These are phyloP conservation scores for Papilio polytes DNA, from an alignment of 1,140 invertebrate genomes.

Conservation along the genomic window DNA sequence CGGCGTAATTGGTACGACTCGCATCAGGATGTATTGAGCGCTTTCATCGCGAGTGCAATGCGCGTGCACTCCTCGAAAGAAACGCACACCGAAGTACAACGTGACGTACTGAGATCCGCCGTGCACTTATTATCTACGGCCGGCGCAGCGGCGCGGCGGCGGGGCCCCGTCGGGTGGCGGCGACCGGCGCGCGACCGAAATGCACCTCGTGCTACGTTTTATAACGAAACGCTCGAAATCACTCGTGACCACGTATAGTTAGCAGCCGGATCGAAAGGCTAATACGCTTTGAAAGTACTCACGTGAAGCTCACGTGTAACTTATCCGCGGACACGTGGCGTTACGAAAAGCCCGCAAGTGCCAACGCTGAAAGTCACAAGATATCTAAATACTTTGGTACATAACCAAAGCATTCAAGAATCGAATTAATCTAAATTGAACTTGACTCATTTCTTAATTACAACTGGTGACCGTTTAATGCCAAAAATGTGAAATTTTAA, in stretches of 20 bases:
- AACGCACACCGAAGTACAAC: constrained; percentile 55
- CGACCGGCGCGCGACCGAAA: constrained; percentile 64
- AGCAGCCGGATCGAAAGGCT: not conserved
- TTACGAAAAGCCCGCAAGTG: constrained; percentile 49
- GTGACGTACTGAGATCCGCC: constrained; percentile 65
- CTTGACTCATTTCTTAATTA: not conserved
- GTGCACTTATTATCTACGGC: constrained; percentile 77
- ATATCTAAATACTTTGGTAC: not conserved
- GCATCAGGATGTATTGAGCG: constrained; percentile 16
- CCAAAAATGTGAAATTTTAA: not conserved
- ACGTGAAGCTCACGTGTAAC: constrained; percentile 27
- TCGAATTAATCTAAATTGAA: not conserved
- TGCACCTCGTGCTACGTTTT: constrained; percentile 55
- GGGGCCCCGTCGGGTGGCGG: constrained; percentile 75
- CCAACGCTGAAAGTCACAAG: constrained; percentile 43
- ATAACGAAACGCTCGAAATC: constrained; percentile 45
- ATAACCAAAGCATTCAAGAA: not conserved
- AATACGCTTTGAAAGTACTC: constrained; percentile 11
- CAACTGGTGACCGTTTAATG: not conserved
- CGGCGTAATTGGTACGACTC: constrained; percentile 29
- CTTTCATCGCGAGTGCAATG: constrained; percentile 36
- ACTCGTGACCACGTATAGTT: constrained; percentile 12
- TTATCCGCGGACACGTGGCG: constrained; percentile 41
- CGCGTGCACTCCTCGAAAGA: constrained; percentile 25
- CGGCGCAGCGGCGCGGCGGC: constrained; percentile 48